phyloP scores from a whole-genome alignment of 2,888 invertebrate species.

The Hedychridium roseum region DNA sequence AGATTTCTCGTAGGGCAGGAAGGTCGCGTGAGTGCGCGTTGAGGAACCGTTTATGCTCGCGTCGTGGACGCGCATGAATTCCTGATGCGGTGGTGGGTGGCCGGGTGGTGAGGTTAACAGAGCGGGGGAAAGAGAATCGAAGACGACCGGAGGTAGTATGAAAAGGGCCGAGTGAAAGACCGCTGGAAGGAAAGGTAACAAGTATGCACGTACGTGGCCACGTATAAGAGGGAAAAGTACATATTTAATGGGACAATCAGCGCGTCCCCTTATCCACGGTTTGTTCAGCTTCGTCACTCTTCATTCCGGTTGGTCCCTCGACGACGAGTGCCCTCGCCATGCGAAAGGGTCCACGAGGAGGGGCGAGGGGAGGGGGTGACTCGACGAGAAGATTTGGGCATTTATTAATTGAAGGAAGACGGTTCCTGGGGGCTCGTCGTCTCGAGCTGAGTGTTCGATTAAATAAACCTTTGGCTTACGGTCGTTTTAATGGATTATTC shows the following conservation, averaged over 20 bases:
- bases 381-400: slow-evolving; percentile 40
- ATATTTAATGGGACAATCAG: slow-evolving; percentile 62
- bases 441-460: too few relatives aligned
- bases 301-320: slow-evolving; percentile 11
- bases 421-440: slow-evolving; percentile 6
- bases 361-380: too few relatives aligned
- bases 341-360: too few relatives aligned
- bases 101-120: too few relatives aligned
- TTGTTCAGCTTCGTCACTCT: slow-evolving; percentile 46
- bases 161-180: slow-evolving; percentile 9
- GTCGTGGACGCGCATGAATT: too few relatives aligned
- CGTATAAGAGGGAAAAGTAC: slow-evolving; percentile 45
- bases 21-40: too few relatives aligned
- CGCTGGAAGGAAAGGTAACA: slow-evolving; percentile 15
- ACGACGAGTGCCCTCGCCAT: background rate
- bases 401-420: slow-evolving; percentile 38
- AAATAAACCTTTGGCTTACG: too few relatives aligned
- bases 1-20: too few relatives aligned
- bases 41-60: too few relatives aligned
- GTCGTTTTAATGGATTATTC: too few relatives aligned
- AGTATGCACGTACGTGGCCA: too few relatives aligned
- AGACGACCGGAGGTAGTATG: slow-evolving; percentile 13
- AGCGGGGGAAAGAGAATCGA: slow-evolving; percentile 8
- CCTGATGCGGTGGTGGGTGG: too few relatives aligned
- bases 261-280: slow-evolving; percentile 59